Base-by-base conservation (phyloP, 2,113 vertebrate genomes). In the Chaenogobius annularis region DNA sequence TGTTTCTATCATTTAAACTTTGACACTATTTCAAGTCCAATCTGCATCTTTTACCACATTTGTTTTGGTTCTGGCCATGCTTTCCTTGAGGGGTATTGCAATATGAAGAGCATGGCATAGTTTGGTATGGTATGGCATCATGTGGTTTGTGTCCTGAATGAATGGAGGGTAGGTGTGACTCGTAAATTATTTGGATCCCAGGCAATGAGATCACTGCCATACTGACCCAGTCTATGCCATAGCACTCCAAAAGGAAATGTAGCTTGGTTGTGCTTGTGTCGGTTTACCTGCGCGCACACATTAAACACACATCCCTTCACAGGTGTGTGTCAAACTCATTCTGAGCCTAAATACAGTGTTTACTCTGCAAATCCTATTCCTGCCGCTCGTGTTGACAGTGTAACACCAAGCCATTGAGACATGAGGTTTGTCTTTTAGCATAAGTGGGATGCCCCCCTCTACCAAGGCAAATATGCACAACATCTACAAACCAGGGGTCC, bases 271-370 rank as follows among this genome's bases (percentile, higher is more conserved):
- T 19, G 58, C 7, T 26, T 54, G 35, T 12, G 23, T 22, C 31
- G 43, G 88, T 89, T 82, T 85, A 90, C 90, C 89, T 88, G 83
- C 56, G 14, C 69, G 40, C 90, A 84, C 73, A n/a, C 43, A 59
- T 80, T 79, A 65, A 68, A 69, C 7, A 69, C 37, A 86, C 55
- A 81, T 78, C 52, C 68, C 44, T 62, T 72, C 26, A 65, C 66
- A 74, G 56, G 81, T 77, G 77, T 71, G 70, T 78, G 74, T 71
- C 23, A 55, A 58, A 62, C 61, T 69, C 7, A n/a, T 48, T 61
- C 46, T 35, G 59, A 64, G 62, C 50, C 50, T 81, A 63, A 70
- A 77, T 7, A 63, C 61, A 46, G 35, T 69, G 43, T 86, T 87
- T 69, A 54, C 75, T 44, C 31, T 63, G 73, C 74, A 80, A 75